A percentile compares a stretch with the other conserved stretches of the same genome.
These are phyloP conservation scores for Tenthredo scrophulariae DNA, from an alignment of 2,888 invertebrate species.

Conservation along the genomic window DNA sequence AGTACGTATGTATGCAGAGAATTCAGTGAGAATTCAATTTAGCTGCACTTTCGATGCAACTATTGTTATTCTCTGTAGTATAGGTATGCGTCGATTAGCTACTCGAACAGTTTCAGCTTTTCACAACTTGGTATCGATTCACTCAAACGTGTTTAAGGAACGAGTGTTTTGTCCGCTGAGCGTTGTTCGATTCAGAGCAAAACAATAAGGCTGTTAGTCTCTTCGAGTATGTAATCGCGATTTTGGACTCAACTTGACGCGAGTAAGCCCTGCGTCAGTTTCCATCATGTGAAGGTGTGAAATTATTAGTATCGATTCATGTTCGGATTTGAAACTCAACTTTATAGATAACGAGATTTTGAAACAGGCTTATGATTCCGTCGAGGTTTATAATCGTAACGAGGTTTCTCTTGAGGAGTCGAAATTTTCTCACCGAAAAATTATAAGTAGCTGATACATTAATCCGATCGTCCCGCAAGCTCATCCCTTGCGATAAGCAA, in stretches of 20 bases:
- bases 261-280: not conserved
- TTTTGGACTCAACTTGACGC: not conserved
- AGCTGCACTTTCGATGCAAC: not conserved
- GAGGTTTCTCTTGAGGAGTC: not conserved
- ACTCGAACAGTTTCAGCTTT: not conserved
- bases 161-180: constrained; percentile 19
- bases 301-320: not conserved
- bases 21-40: not conserved
- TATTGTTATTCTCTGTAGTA: constrained; percentile 1
- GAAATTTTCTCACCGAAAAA: not conserved
- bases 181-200: constrained; percentile 16
- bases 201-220: constrained; percentile 31
- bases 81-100: not conserved
- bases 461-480: not conserved
- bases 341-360: not conserved
- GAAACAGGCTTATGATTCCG: constrained; percentile 5
- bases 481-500: not conserved
- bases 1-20: not conserved
- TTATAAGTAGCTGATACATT: not conserved
- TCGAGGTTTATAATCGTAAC: not conserved
- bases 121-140: constrained; percentile 5
- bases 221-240: not conserved
- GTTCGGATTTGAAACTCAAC: not conserved
- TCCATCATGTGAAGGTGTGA: not conserved
- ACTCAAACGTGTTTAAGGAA: not conserved